Conservation (phyloP, 2,888 invertebrate genomes). For the Eupithecia subfuscata region DNA sequence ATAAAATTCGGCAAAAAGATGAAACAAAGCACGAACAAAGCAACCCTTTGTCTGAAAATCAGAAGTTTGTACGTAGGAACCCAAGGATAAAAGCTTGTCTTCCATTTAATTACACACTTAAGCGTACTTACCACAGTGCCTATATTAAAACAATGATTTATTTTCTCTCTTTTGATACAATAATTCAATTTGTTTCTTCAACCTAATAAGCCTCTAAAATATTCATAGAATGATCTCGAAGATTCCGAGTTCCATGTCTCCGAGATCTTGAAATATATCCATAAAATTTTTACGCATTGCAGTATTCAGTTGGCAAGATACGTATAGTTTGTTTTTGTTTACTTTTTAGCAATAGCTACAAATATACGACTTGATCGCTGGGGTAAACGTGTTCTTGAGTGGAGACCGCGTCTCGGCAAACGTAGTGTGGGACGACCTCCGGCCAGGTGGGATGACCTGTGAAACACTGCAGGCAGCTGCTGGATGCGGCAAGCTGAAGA, state of each 20-base stretch:
- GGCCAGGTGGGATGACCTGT: no score
- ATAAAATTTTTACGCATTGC: slow-evolving; percentile 22
- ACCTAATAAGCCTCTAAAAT: neutral
- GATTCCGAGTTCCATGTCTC: slow-evolving; percentile 11
- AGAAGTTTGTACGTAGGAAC: neutral
- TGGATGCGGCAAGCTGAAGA: no score
- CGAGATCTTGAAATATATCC: slow-evolving; percentile 8
- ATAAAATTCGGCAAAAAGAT: neutral
- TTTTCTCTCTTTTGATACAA: neutral
- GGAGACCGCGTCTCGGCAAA: no score
- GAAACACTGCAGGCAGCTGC: no score
- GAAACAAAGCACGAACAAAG: no score
- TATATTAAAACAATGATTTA: neutral
- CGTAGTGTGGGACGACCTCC: no score
- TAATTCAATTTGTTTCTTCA: slow-evolving; percentile 6
- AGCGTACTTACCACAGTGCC: neutral
- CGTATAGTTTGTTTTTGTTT: neutral
- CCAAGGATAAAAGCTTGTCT: neutral
- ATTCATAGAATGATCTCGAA: slow-evolving; percentile 1
- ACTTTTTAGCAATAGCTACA: neutral
- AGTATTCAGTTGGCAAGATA: slow-evolving; percentile 9
- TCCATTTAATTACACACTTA: neutral
- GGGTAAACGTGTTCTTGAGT: no score
- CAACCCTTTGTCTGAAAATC: neutral
- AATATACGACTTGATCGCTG: neutral